Evolutionary conservation across 2,113 vertebrate species (phyloP).

Genomic region (Leucoraja erinaceus): DNA sequence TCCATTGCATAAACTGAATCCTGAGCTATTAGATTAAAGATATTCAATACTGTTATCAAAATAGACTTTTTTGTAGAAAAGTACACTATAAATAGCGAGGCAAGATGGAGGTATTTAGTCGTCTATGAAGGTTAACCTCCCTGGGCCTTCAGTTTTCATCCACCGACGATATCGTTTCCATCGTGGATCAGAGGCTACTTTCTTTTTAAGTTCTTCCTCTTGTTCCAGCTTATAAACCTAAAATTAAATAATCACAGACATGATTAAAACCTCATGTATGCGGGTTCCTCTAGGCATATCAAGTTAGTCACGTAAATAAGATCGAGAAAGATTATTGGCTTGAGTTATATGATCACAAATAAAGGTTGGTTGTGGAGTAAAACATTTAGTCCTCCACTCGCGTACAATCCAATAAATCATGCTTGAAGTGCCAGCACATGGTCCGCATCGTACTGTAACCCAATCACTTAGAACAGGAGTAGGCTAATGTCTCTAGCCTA

Average conservation of each 20-base stretch:
- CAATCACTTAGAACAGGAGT: background rate
- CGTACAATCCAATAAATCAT: background rate
- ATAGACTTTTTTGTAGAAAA: conserved; percentile 23
- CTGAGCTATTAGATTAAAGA: conserved; percentile 14
- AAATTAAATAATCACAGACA: conserved; percentile 23
- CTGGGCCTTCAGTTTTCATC: conserved; percentile 93
- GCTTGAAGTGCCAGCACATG: background rate
- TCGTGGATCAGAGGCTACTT: conserved; percentile 82
- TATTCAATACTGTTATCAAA: conserved; percentile 10
- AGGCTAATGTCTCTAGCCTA: background rate
- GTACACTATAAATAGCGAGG: background rate
- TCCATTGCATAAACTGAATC: conserved; percentile 14
- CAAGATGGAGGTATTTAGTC: conserved; percentile 59
- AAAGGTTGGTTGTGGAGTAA: background rate
- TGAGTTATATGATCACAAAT: background rate
- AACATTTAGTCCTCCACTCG: background rate
- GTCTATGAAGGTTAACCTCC: conserved; percentile 81
- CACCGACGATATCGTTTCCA: conserved; percentile 96
- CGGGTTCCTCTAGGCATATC: background rate
- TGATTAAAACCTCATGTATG: background rate
- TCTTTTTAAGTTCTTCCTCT: conserved; percentile 90
- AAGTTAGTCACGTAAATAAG: background rate
- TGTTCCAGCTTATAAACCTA: conserved; percentile 81
- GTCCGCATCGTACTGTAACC: too few species aligned
- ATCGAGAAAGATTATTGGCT: background rate